Evolutionary conservation across 2,888 invertebrate genomes (phyloP), one percentile per base, ranked within the genome.

Genomic region (Eupithecia exiguata): DNA sequence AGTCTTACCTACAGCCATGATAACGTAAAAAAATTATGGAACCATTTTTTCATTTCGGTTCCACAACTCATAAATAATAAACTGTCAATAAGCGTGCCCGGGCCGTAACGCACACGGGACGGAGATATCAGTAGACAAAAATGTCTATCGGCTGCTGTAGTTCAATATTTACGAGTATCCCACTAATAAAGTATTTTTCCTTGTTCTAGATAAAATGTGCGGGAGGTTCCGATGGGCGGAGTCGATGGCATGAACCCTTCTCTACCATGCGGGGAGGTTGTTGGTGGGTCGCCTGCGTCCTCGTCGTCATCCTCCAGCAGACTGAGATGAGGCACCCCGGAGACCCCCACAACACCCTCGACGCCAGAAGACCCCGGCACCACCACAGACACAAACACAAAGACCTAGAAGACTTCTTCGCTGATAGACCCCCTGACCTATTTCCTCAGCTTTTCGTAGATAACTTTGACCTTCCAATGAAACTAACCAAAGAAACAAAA

Each of bases 331-430:
- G 81, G 76, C 86, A 87, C 77, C 81, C 87, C 14, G 85, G 82
- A 36, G 85, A 86, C 73, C 65, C 77, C 70, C 69, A 83, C 84
- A 58, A 82, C 84, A 63, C 70, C 53, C 66, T 73, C 43, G 83
- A 78, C 69, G 79, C 81, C 46, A 76, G 49, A 71, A 76, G 76
- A 72, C 78, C 76, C 10, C 83, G 83, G 38, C 93, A 91, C 77
- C 93, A 93, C 69, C 93, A 92, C 78, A 83, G 92, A 36, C 92
- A 92, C 73, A 88, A 90, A 73, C 92, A 92, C 74, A 92, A 91
- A 87, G 88, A 88, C 75, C 81, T 84, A 21, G 85, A 66, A 35
- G n/a, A 65, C 63, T 38, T 65, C 40, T 82, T 84, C 6, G 82
- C 84, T 7, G 86, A 86, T 68, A 78, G 71, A 72, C 83, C 85